Percentiles rank a stretch among this genome's conserved stretches.
These are phyloP conservation scores for Urechis unicinctus DNA, from an alignment of 2,888 invertebrate genomes.

Conservation along the genomic window DNA sequence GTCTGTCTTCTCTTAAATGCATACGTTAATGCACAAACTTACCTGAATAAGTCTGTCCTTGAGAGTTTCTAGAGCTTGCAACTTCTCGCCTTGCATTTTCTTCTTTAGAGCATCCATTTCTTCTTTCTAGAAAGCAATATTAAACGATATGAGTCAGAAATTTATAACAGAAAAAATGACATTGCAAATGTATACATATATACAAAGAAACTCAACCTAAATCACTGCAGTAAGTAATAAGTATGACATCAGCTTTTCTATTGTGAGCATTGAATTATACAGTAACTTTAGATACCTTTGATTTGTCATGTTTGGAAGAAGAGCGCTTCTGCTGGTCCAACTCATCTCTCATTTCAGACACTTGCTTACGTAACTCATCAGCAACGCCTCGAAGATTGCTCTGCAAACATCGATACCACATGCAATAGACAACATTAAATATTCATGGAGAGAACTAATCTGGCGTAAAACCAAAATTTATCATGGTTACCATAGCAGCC, in stretches of 20 bases:
- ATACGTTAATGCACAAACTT: neutral
- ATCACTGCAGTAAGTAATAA: too few relatives aligned
- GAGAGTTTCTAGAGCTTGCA: constrained; percentile 34
- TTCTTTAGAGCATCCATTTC: constrained; percentile 30
- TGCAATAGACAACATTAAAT: too few relatives aligned
- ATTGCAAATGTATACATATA: too few relatives aligned
- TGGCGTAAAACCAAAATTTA: neutral
- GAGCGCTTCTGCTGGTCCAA: constrained; percentile 30
- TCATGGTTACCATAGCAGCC: neutral
- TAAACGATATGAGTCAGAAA: neutral
- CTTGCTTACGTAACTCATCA: constrained; percentile 36
- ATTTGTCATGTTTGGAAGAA: constrained; percentile 24
- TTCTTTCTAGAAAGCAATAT: constrained; percentile 21
- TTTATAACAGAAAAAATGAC: neutral
- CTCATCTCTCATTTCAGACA: constrained; percentile 35
- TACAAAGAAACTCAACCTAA: too few relatives aligned
- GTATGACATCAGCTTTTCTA: too few relatives aligned
- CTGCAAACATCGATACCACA: too few relatives aligned
- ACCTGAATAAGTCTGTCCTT: constrained; percentile 42
- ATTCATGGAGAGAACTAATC: neutral
- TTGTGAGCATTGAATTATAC: too few relatives aligned
- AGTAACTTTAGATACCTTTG: constrained; percentile 41
- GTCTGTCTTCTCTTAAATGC: neutral
- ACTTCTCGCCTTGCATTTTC: constrained; percentile 36
- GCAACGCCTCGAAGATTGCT: constrained; percentile 42